Evolutionary conservation across 2,113 vertebrate genomes (phyloP).

Genomic region (Mungos mungo): DNA sequence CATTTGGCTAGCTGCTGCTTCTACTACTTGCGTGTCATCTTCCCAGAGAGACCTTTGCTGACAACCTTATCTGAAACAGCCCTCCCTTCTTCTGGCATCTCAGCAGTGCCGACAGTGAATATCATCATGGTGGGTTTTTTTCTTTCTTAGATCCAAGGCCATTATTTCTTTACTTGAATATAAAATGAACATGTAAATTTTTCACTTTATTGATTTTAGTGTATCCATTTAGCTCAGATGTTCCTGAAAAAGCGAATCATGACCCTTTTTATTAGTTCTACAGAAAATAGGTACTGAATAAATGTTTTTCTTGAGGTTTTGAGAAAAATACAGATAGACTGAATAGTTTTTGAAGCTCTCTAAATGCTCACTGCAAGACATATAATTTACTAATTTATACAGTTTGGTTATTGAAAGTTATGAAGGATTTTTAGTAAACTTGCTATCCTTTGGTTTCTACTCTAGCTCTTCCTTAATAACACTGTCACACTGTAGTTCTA

Average conservation of each 20-base stretch:
- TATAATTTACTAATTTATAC: background rate
- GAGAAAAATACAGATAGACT: background rate
- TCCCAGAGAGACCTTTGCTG: background rate
- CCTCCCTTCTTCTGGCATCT: background rate
- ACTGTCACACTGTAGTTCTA: background rate
- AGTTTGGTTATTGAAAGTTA: conserved; percentile 32
- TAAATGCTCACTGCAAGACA: background rate
- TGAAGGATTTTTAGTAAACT: background rate
- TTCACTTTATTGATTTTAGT: background rate
- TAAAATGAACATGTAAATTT: background rate
- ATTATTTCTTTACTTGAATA: conserved; percentile 17
- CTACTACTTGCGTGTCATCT: background rate
- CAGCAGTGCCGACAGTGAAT: background rate
- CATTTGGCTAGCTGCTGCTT: background rate
- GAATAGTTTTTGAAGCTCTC: conserved; percentile 23
- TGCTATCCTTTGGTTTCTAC: background rate
- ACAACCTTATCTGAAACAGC: background rate
- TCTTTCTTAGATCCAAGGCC: background rate
- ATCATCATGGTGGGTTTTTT: background rate
- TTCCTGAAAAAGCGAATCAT: background rate
- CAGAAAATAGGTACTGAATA: conserved; percentile 2
- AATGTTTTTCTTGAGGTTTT: background rate
- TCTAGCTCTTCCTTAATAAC: background rate
- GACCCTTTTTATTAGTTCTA: background rate
- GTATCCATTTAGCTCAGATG: background rate